These are phyloP conservation scores for Rhinoderma darwinii DNA, from an alignment of 2,113 vertebrate species.

Conservation along the genomic window DNA sequence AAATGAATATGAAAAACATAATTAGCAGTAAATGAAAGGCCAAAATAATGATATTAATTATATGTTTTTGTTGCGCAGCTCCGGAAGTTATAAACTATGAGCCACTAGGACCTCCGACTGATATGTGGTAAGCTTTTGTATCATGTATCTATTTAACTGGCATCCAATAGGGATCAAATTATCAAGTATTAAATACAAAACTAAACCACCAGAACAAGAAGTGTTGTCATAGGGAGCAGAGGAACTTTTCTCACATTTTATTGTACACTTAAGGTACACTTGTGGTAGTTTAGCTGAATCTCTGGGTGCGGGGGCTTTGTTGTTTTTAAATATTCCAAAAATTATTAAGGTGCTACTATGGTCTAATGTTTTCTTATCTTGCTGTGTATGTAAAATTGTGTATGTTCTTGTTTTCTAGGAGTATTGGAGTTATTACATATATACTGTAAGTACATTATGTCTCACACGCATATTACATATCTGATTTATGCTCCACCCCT, in stretches of 20 bases:
- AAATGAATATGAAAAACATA: neutral
- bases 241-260: too few species aligned
- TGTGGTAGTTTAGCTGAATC: neutral
- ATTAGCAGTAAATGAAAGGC: neutral
- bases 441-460: conserved; percentile 55
- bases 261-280: too few species aligned
- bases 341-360: too few species aligned
- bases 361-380: neutral
- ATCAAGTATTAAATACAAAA: too few species aligned
- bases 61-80: conserved; percentile 57
- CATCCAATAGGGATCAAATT: neutral
- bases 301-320: neutral
- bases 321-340: too few species aligned
- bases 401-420: conserved; percentile 39
- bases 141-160: neutral
- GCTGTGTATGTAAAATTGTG: too few species aligned
- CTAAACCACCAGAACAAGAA: too few species aligned
- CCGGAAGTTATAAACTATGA: conserved; percentile 78
- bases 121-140: conserved; percentile 78
- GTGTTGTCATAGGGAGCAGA: too few species aligned
- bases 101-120: conserved; percentile 71
- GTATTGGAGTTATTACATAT: conserved; percentile 59
- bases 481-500: neutral
- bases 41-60: neutral
- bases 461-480: neutral